Evolutionary conservation across 2,888 invertebrate species (phyloP), one percentile per base, ranked within the genome.

Genomic region (Athripsodes cinereus): DNA sequence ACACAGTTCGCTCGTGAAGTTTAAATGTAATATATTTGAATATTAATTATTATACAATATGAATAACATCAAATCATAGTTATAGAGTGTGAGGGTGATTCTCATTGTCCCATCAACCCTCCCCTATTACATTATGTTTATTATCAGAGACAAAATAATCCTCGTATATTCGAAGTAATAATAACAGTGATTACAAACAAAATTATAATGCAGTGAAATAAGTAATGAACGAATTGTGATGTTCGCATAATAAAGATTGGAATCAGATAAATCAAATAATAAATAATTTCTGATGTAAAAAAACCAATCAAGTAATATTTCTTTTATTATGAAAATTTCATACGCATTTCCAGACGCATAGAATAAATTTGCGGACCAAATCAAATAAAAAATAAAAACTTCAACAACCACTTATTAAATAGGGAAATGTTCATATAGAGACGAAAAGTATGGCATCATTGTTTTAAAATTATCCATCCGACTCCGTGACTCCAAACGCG

Each of bases 381-480:
- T 8, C 13, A 40, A 40, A 40, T n/a, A 40, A n/a, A 40, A n/a
- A 3, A 13, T 16, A 13, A 40, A 11, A n/a, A n/a, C 13, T 40
- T 13, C 40, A 40, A 13, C 40, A 40, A 16, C 16, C 40, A 40
- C 40, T 40, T 40, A 40, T 40, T 40, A 40, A 40, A 13, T 40
- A 40, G 40, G 40, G 40, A 2, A 40, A 3, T 40, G 40, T 40
- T 16, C 13, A 40, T 16, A 40, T 16, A 40, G 16, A n/a, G 40
- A 40, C 40, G 3, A 16, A 40, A 40, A 40, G 2, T 40, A 40
- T 40, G 16, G 40, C 40, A 40, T 40, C 40, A 40, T 40, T 40
- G 40, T 40, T 40, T 40, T n/a, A 40, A 40, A 40, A 40, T 40
- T 40, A 40, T 40, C 40, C 40, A 40, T 40, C 16, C 40, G 40